These are phyloP conservation scores for Notamacropus eugenii DNA, from an alignment of 2,797 vertebrate species.

Conservation along the genomic window DNA sequence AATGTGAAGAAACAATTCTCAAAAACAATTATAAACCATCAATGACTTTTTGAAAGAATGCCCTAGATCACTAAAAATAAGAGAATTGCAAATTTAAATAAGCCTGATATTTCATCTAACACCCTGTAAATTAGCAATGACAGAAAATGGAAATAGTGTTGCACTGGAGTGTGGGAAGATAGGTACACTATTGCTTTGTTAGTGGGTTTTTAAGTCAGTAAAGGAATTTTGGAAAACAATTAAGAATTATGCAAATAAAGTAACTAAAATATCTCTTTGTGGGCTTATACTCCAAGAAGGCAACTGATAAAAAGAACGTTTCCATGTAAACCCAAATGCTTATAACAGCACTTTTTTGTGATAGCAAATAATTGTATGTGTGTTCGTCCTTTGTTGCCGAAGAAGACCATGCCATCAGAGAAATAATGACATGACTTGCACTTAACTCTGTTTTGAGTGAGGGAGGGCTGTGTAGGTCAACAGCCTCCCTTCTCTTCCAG, in stretches of 20 bases:
- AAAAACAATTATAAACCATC: neutral
- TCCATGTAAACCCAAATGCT: too few species aligned
- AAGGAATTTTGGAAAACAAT: neutral
- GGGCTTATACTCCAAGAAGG: neutral
- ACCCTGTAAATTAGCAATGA: neutral
- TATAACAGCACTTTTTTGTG: too few species aligned
- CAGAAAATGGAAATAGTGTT: neutral
- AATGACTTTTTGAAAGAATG: neutral
- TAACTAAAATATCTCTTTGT: neutral
- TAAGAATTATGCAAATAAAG: neutral
- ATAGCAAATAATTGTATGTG: too few species aligned
- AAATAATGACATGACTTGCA: too few species aligned
- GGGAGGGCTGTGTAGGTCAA: too few species aligned
- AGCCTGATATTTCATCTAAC: neutral
- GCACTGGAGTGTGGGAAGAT: neutral
- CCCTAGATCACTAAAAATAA: neutral
- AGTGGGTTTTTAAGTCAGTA: neutral
- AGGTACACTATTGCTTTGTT: neutral
- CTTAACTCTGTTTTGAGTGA: too few species aligned
- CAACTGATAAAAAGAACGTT: too few species aligned
- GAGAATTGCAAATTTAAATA: neutral
- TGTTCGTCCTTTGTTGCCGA: too few species aligned
- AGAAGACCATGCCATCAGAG: too few species aligned
- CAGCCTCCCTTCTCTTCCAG: too few species aligned
- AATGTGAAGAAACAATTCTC: too few species aligned